Percentiles rank a stretch among this genome's conserved stretches.
Conservation (phyloP, 2,113 vertebrate genomes). For the Mugil cephalus region DNA sequence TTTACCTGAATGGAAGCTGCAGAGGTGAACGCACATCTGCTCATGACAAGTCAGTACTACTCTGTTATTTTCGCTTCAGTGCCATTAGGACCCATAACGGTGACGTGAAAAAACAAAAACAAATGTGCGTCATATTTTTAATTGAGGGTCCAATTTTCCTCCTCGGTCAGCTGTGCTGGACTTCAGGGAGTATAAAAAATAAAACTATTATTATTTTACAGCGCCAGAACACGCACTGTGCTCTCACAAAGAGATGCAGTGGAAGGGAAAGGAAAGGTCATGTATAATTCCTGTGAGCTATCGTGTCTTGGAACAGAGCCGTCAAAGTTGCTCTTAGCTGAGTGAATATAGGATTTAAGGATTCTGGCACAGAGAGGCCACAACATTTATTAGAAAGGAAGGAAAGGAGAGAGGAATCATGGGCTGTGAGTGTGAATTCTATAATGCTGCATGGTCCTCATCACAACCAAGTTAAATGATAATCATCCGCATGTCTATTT, state of each 20-base stretch:
- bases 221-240: background rate
- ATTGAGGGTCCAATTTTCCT: slow-evolving; percentile 5
- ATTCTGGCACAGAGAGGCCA: too few species aligned
- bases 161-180: background rate
- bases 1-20: slow-evolving; percentile 31
- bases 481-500: too few species aligned
- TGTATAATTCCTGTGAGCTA: slow-evolving; percentile 24
- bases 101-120: slow-evolving; percentile 4
- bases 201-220: slow-evolving; percentile 1
- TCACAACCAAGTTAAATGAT: too few species aligned
- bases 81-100: slow-evolving; percentile 34
- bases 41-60: slow-evolving; percentile 40
- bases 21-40: slow-evolving; percentile 25
- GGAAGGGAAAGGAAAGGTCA: slow-evolving; percentile 14
- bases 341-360: slow-evolving; percentile 3
- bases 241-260: background rate
- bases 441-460: too few species aligned
- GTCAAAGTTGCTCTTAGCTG: slow-evolving; percentile 4
- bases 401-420: too few species aligned
- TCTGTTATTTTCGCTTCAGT: slow-evolving; percentile 44
- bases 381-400: too few species aligned
- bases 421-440: too few species aligned
- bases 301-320: slow-evolving; percentile 13
- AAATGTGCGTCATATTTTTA: slow-evolving; percentile 7
- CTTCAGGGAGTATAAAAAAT: background rate